Conservation (phyloP, 37 sponge, comb jelly and placozoan genomes). For the Axinella damicornis region DNA sequence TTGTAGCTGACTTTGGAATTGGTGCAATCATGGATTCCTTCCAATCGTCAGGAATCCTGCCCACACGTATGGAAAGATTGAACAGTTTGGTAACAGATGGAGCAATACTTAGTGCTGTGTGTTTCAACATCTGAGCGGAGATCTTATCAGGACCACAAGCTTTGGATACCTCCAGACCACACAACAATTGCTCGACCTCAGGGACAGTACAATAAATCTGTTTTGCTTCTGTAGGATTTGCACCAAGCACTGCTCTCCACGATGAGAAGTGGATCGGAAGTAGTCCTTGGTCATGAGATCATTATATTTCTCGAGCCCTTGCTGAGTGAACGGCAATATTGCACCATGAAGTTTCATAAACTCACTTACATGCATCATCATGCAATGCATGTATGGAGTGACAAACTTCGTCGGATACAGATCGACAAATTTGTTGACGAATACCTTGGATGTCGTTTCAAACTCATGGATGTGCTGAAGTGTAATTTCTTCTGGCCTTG, state of each 20-base stretch:
- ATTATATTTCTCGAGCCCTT: constrained; percentile 34
- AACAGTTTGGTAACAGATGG: too few species aligned
- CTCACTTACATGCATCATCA: constrained; percentile 41
- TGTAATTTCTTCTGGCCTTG: too few species aligned
- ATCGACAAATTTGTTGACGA: constrained; percentile 3
- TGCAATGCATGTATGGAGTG: constrained; percentile 43
- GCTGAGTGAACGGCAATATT: constrained; percentile 20
- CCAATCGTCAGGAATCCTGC: too few species aligned
- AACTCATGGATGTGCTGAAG: neutral
- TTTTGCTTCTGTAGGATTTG: constrained; percentile 29
- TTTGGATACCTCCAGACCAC: too few species aligned
- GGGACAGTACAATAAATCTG: too few species aligned
- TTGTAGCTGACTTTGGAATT: too few species aligned
- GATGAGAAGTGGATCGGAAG: constrained; percentile 13
- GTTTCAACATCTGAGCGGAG: too few species aligned
- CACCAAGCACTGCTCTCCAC: neutral
- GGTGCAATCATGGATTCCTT: too few species aligned
- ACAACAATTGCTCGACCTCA: too few species aligned
- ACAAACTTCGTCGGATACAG: neutral
- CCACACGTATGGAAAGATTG: too few species aligned
- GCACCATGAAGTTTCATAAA: constrained; percentile 19
- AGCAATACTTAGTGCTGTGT: too few species aligned
- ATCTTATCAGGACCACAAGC: too few species aligned
- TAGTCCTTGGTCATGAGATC: constrained; percentile 23
- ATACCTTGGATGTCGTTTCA: constrained; percentile 9